Base-by-base conservation (phyloP, 2,888 invertebrate species). In the Lucinisca nassula region DNA sequence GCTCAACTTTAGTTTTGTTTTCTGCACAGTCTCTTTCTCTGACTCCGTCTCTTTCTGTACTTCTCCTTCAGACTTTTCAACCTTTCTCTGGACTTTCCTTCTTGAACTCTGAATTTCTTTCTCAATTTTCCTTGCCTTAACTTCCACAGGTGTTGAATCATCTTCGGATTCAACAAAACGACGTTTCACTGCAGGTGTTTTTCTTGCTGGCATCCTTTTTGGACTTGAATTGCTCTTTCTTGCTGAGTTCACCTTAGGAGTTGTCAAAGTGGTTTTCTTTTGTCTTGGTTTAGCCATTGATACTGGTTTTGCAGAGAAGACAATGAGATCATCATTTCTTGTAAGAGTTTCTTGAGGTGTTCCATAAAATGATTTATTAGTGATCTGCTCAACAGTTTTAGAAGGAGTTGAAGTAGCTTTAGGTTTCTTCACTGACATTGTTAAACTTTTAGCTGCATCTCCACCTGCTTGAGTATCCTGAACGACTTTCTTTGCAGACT, bases 291-390 rank as follows among this genome's bases (percentile, higher is more conserved):
- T 72, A 21, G 38, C 58, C n/a, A 79, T 79, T 32, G 67, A 74
- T 10, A 49, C 49, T n/a, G 81, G 75, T 27, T 55, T 75, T n/a
- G 84, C 78, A 35, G 86, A 86, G 45, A 86, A 86, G 4, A 82
- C 70, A 35, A 82, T 73, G 12, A 86, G 61, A 21, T 86, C 76
- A 49, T 87, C 83, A 12, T 38, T 77, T 74, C 76, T 80, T 8
- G 45, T 10, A 4, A 85, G 87, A 24, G 85, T 87, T 76, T 85
- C 81, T 40, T 76, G 49, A 27, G 87, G 90, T 14, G 90, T 90
- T 14, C 83, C 79, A 70, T 90, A 90, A 49, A 90, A 87, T 24
- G 90, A 90, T 27, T 85, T 87, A 4, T 80, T 80, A n/a, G 83
- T 75, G 21, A 87, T 79, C 45, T 77, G 58, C 73, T 85, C 85